Evolutionary conservation across 2,888 invertebrate species (phyloP), one percentile per base, ranked within the genome.

Genomic region (Philereme vetulata): DNA sequence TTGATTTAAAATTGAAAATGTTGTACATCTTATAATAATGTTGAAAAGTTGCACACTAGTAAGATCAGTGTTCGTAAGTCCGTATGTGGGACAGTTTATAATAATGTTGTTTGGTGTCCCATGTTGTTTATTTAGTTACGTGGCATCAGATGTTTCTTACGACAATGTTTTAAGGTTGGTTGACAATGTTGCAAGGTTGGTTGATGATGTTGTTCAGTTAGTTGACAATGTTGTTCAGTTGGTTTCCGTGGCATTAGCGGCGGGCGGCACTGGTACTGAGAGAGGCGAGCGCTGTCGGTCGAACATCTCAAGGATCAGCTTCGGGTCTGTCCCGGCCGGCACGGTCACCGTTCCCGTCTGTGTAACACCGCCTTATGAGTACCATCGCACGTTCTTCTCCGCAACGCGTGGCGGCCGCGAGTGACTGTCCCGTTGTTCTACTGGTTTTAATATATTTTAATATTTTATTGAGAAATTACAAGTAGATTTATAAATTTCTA

Each of bases 281-380:
- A 93, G 86, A 54, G 92, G 90, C 60, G 86, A 76, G 47, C 93
- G 85, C 66, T 90, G 91, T 11, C 92, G 87, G 85, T 93, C 93
- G 87, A 92, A 93, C 92, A 93, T 92, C 87, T 92, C 92, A 70
- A 93, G 86, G 74, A 93, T 93, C 75, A 91, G 88, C 85, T 93
- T 93, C 74, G 93, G 93, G 81, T 93, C 93, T 60, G 92, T 93
- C 67, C 93, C 93, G 78, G 92, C 92, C 67, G 93, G 93, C 59
- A 92, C 93, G 70, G 93, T 93, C 81, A 93, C 88, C 68, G 92
- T 93, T 73, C 93, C 92, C 86, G 92, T 93, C 93, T 93, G 88
- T 75, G 70, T 71, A 68, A 75, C 70, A 70, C 53, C 70, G 60
- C 71, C 72, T 86, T 72, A 90, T 89, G 90, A 92, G 85, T 91